Percentiles rank a stretch among this genome's conserved stretches.
Evolutionary conservation across 92 coral and sea anemone species (phyloP).

Genomic region (Meandrina meandrites): DNA sequence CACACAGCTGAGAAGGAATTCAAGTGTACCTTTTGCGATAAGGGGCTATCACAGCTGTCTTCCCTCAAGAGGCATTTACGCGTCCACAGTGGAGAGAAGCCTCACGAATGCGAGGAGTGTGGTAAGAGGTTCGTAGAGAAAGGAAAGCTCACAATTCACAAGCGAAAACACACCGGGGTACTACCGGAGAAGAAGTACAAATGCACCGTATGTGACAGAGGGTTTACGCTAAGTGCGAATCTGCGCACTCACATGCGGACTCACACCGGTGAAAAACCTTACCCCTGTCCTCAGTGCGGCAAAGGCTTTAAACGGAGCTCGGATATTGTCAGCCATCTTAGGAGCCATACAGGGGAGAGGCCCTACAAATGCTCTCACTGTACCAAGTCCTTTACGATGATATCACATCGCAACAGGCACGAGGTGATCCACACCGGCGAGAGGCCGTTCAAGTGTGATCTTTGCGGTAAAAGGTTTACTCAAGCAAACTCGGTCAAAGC

Average conservation of each 20-base stretch:
- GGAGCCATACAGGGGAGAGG: slow-evolving; percentile 52
- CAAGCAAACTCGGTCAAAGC: slow-evolving; percentile 33
- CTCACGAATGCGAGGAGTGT: slow-evolving; percentile 39
- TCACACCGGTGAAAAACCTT: slow-evolving; percentile 58
- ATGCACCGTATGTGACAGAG: slow-evolving; percentile 46
- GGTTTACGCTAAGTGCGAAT: slow-evolving; percentile 26
- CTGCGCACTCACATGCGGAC: slow-evolving; percentile 34
- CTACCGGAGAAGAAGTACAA: slow-evolving; percentile 27
- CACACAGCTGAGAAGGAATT: slow-evolving; percentile 31
- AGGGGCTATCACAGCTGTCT: slow-evolving; percentile 37
- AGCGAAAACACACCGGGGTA: slow-evolving; percentile 29
- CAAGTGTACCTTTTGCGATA: slow-evolving; percentile 34
- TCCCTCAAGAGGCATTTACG: slow-evolving; percentile 42
- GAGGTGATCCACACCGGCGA: slow-evolving; percentile 47
- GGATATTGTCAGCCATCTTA: slow-evolving; percentile 41
- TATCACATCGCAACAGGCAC: slow-evolving; percentile 47
- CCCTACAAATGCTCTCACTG: slow-evolving; percentile 54
- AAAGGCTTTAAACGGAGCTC: slow-evolving; percentile 40
- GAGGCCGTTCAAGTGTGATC: slow-evolving; percentile 40
- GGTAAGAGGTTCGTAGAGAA: slow-evolving; percentile 35
- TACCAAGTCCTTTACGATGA: slow-evolving; percentile 40
- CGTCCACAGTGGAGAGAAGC: slow-evolving; percentile 41
- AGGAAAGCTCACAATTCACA: slow-evolving; percentile 31
- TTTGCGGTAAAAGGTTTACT: slow-evolving; percentile 47
- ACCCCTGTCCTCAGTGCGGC: slow-evolving; percentile 47